Evolutionary conservation across 2,888 invertebrate species (phyloP).

Genomic region (Odontocerum albicorne): DNA sequence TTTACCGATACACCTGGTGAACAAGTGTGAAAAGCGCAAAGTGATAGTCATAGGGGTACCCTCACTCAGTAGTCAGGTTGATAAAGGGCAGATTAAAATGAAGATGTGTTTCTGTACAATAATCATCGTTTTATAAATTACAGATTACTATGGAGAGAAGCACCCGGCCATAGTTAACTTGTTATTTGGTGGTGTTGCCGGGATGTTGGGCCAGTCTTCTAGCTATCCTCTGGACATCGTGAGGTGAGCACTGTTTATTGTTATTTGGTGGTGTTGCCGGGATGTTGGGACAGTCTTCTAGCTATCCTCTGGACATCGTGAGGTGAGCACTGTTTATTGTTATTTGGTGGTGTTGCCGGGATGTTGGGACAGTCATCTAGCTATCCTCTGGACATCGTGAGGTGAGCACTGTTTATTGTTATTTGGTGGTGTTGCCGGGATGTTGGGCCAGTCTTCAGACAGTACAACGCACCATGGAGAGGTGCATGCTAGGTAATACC

Average conservation of each 20-base stretch:
- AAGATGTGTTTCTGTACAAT: slow-evolving; percentile 16
- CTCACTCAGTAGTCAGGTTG: too few species aligned
- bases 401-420: too few species aligned
- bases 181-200: slow-evolving; percentile 86
- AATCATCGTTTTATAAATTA: too few species aligned
- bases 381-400: slow-evolving; percentile 94
- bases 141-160: slow-evolving; percentile 48
- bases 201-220: slow-evolving; percentile 90
- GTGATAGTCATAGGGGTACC: not conserved
- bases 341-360: slow-evolving; percentile 90
- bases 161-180: slow-evolving; percentile 67
- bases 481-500: too few species aligned
- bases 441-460: slow-evolving; percentile 92
- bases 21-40: too few species aligned
- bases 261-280: slow-evolving; percentile 64
- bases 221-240: slow-evolving; percentile 97
- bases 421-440: slow-evolving; percentile 90
- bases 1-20: too few species aligned
- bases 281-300: slow-evolving; percentile 89
- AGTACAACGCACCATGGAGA: too few species aligned
- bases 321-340: too few species aligned
- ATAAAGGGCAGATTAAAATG: not conserved
- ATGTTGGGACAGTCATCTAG: slow-evolving; percentile 92
- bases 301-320: slow-evolving; percentile 95
- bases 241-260: slow-evolving; percentile 47